phyloP scores from a whole-genome alignment of 1,140 invertebrate genomes.

The Ceratina australensis region DNA sequence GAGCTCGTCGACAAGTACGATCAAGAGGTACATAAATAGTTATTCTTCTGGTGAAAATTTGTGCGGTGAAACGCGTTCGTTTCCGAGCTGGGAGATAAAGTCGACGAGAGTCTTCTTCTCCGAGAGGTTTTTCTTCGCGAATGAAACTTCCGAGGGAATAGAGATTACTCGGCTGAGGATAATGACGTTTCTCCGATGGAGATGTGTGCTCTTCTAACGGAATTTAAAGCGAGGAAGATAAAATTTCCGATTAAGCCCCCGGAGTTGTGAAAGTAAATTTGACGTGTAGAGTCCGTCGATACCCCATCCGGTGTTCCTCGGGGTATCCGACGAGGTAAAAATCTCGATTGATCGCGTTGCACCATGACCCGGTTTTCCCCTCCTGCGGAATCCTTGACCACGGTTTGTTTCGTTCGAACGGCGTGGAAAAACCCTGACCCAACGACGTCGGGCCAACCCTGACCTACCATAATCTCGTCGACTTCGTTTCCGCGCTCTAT shows the following conservation, averaged over 20 bases:
- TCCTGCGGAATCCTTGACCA: conserved; percentile 32
- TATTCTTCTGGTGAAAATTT: background rate
- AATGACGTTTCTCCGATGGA: background rate
- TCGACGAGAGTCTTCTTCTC: background rate
- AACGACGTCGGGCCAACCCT: conserved; percentile 26
- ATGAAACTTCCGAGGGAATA: no score
- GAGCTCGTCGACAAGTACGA: conserved; percentile 51
- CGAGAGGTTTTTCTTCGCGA: background rate
- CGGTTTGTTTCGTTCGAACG: conserved; percentile 14
- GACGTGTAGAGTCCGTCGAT: background rate
- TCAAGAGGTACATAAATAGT: conserved; percentile 47
- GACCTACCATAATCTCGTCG: conserved; percentile 19
- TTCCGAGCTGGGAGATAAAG: background rate
- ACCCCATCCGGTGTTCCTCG: background rate
- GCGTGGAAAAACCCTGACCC: conserved; percentile 26
- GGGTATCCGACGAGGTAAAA: background rate
- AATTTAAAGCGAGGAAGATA: background rate
- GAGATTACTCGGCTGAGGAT: background rate
- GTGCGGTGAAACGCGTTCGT: background rate
- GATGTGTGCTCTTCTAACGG: background rate
- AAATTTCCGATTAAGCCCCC: background rate
- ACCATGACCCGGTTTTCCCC: conserved; percentile 21
- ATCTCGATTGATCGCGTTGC: background rate
- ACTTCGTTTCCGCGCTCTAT: conserved; percentile 27
- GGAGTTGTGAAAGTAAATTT: background rate